Evolutionary conservation across 2,888 invertebrate species (phyloP).

Genomic region (Drosophila mimetica): DNA sequence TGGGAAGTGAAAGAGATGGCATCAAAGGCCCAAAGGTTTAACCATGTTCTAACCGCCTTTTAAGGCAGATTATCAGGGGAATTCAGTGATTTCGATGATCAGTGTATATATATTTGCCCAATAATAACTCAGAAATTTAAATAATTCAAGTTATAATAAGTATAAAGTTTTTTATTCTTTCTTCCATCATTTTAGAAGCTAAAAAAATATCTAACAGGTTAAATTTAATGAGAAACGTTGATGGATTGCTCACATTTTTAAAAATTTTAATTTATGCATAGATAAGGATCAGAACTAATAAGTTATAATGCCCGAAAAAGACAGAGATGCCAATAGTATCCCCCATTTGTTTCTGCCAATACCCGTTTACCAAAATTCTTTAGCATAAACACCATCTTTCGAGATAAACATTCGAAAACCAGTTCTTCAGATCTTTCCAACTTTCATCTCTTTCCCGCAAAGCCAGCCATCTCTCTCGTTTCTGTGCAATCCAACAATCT

Average conservation of each 20-base stretch:
- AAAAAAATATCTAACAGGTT: too few relatives aligned
- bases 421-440: conserved; percentile 1
- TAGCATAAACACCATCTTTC: neutral
- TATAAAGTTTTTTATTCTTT: too few relatives aligned
- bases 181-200: too few relatives aligned
- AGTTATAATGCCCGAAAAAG: neutral
- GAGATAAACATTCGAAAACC: neutral
- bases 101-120: neutral
- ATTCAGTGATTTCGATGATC: neutral
- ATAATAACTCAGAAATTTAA: too few relatives aligned
- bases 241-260: too few relatives aligned
- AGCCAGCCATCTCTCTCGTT: conserved; percentile 25
- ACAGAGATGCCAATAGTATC: neutral
- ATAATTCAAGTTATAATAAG: too few relatives aligned
- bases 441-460: conserved; percentile 2
- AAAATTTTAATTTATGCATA: too few relatives aligned
- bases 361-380: neutral
- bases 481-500: conserved; percentile 23
- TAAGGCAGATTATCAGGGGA: neutral
- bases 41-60: neutral
- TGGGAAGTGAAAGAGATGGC: neutral
- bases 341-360: neutral
- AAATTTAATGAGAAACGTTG: too few relatives aligned
- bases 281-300: too few relatives aligned
- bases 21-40: neutral